Evolutionary conservation across 2,113 vertebrate genomes (phyloP), one percentile per base, ranked within the genome.

Genomic region (Solea senegalensis): DNA sequence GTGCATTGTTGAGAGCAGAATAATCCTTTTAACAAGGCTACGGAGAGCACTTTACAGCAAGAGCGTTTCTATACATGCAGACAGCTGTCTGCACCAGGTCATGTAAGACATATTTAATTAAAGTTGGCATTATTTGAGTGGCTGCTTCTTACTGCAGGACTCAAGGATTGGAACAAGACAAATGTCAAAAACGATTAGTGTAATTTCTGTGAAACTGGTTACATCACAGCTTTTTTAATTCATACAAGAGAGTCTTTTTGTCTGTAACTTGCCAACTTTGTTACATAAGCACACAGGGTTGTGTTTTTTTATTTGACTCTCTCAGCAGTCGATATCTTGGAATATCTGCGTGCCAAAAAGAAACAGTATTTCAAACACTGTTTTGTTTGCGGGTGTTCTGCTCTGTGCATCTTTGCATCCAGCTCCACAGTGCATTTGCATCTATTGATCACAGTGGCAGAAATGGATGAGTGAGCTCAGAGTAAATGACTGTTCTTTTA

Each of bases 21-120:
- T 88, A 90, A 90, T 91, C 88, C 68, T 80, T 34, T 90, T 88
- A 83, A 44, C 52, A 59, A 77, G 53, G 81, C 61, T 54, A 60
- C 26, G 0, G 34, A 66, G 62, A 75, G 78, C 65, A 55, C 57
- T 70, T 65, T 50, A 27, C 27, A 72, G 76, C 75, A 64, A 62
- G 34, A 57, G 45, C 10, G 43, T 81, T 83, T 62, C 76, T 65
- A 26, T 69, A 46, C 39, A 57, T 55, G 16, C 76, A 60, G 74
- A 85, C 58, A 80, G 68, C 66, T 80, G 76, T 79, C 72, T 78
- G 53, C 78, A 72, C 65, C 57, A 46, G 56, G 48, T 54, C 58
- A 68, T 62, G 75, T 46, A 49, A 59, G 68, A 80, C 15, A 62
- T 57, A 39, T 43, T 57, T 74, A 55, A 85, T 84, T 81, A 68